Base-by-base conservation (phyloP, 2,888 invertebrate genomes). In the Cheilosia vulpina region DNA sequence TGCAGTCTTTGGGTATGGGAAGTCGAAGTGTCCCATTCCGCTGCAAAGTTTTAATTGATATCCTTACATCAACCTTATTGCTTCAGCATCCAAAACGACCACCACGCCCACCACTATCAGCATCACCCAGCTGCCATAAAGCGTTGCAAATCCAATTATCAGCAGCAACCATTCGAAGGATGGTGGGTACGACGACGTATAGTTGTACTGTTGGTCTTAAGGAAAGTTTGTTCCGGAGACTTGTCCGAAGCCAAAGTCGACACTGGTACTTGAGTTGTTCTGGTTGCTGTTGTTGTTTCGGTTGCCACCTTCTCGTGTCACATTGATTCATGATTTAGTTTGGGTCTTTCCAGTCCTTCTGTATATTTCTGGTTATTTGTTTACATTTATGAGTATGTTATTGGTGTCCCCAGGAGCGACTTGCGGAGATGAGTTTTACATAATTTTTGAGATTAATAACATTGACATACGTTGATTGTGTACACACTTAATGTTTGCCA, bases 91-190 rank as follows among this genome's bases (percentile, higher is more conserved):
- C 38, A 24, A 13, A 19, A 4, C 15, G 52, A 34, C n/a, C 19
- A 63, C 57, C 62, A 68, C 68, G 17, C 15, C 9, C 57, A 41
- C 19, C 24, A 55, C 1, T 55, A 9, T 52, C 66, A 47, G 47
- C 17, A 17, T 11, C 11, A 15, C 38, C n/a, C 52, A 27, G 43
- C 65, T 71, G 55, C 62, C 72, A 76, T 81, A 85, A 85, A 81
- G 68, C 81, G 81, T 77, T 77, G 77, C 85, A 81, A 85, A 85
- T 85, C 85, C 85, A 85, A 85, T 85, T 85, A 85, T 85, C 85
- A 85, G 81, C 66, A 76, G 68, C 27, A 72, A 85, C 76, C 85
- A 85, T 66, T 77, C 81, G n/a, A 62, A 55, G 65, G 66, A 58
- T 43, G 27, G 6, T 21, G 13, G 15, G 13, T 24, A 5, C 7